A percentile compares a stretch with the other conserved stretches of the same genome.
These are phyloP conservation scores for Bergia sp. DNA, from an alignment of 92 coral and sea anemone species.

Conservation along the genomic window DNA sequence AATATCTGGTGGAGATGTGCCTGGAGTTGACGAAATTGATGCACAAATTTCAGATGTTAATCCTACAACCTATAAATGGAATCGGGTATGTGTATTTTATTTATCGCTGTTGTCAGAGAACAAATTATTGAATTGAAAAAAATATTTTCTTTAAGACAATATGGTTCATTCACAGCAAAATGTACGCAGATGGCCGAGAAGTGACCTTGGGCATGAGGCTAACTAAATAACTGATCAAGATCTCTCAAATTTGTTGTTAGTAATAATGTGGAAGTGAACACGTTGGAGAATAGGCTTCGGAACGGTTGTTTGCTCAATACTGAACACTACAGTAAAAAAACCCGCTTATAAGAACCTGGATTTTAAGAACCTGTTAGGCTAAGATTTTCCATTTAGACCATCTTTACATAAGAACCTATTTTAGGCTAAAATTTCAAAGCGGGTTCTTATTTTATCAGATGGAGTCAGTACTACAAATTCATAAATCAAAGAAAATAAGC, in stretches of 20 bases:
- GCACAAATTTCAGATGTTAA: conserved; percentile 95
- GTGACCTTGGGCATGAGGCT: background rate
- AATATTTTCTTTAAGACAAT: too few relatives aligned
- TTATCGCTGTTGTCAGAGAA: too few relatives aligned
- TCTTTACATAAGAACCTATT: too few relatives aligned
- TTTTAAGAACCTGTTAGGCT: too few relatives aligned
- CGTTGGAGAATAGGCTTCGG: background rate
- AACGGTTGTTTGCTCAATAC: background rate
- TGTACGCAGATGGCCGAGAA: background rate
- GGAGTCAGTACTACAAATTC: too few relatives aligned
- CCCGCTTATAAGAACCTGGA: too few relatives aligned
- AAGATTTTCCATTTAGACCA: too few relatives aligned
- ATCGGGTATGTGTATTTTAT: conserved; percentile 61
- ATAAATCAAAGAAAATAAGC: too few relatives aligned
- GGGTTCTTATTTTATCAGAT: too few relatives aligned
- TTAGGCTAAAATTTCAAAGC: too few relatives aligned
- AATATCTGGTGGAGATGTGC: conserved; percentile 88
- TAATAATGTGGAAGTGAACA: background rate
- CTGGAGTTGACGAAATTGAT: conserved; percentile 82
- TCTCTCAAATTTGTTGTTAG: background rate
- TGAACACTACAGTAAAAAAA: background rate
- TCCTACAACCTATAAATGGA: conserved; percentile 82
- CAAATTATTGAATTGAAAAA: background rate
- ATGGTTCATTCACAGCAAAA: background rate
- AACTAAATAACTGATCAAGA: background rate